Evolutionary conservation across 2,113 vertebrate genomes (phyloP).

Genomic region (Mungos mungo): DNA sequence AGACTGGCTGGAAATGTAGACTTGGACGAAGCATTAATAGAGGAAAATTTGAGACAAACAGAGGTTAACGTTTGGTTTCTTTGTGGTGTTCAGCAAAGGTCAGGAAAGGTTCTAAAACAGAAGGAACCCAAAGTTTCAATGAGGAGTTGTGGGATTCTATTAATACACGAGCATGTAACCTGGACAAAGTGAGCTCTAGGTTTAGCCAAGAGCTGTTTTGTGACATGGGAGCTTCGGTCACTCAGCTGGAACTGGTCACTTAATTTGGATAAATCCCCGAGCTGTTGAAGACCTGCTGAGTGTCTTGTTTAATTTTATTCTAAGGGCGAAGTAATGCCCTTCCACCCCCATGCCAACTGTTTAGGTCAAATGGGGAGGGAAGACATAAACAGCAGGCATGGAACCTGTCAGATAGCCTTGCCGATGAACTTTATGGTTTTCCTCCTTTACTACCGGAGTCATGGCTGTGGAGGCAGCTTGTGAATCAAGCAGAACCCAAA

Average conservation of each 20-base stretch:
- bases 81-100: slow-evolving; percentile 53
- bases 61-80: slow-evolving; percentile 71
- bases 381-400: not conserved
- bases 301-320: slow-evolving; percentile 52
- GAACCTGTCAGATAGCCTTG: not conserved
- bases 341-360: not conserved
- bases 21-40: slow-evolving; percentile 77
- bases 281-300: not conserved
- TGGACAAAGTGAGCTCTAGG: slow-evolving; percentile 36
- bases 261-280: not conserved
- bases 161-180: not conserved
- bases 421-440: not conserved
- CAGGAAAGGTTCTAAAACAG: slow-evolving; percentile 21
- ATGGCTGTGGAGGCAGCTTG: slow-evolving; percentile 11
- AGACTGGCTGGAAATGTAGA: slow-evolving; percentile 83
- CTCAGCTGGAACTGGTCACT: not conserved
- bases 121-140: slow-evolving; percentile 69
- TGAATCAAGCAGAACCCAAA: slow-evolving; percentile 54
- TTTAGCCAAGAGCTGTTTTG: slow-evolving; percentile 10
- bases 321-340: not conserved
- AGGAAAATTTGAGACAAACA: slow-evolving; percentile 81
- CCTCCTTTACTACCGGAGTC: not conserved
- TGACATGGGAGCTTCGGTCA: not conserved
- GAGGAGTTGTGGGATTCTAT: slow-evolving; percentile 41
- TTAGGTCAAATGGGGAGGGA: not conserved